phyloP scores from a whole-genome alignment of 2,888 invertebrate genomes.

The Drosophila putrida region DNA sequence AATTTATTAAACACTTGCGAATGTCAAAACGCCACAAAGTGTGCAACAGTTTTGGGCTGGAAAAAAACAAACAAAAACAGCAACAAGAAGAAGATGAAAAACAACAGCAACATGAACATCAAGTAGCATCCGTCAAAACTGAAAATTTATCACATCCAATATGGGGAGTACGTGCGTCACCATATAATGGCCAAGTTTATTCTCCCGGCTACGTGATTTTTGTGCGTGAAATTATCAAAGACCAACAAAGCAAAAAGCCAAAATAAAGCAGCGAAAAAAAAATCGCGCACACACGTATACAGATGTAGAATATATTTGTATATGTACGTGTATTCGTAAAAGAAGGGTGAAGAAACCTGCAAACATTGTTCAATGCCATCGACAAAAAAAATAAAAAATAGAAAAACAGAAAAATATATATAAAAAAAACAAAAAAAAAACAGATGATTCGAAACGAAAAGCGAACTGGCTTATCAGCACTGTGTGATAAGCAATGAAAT shows the following conservation, averaged over 20 bases:
- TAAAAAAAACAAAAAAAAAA: conserved; percentile 44
- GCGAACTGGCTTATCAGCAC: conserved; percentile 65
- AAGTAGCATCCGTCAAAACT: conserved; percentile 11
- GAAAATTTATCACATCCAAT: conserved; percentile 68
- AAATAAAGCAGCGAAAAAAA: conserved; percentile 30
- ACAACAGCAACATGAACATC: conserved; percentile 11
- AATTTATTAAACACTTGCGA: neutral
- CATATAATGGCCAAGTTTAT: conserved; percentile 65
- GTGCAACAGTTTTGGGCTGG: conserved; percentile 17
- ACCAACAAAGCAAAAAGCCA: conserved; percentile 38
- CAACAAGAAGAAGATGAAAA: conserved; percentile 10
- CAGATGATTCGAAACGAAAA: conserved; percentile 44
- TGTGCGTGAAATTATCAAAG: conserved; percentile 74
- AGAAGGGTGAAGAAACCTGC: conserved; percentile 78
- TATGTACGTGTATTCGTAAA: conserved; percentile 28
- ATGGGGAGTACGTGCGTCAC: conserved; percentile 61
- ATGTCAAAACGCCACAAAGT: conserved; percentile 25
- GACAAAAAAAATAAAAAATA: conserved; percentile 42
- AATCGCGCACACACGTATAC: conserved; percentile 24
- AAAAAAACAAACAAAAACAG: conserved; percentile 14
- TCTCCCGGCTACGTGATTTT: conserved; percentile 68
- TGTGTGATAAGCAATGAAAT: conserved; percentile 65
- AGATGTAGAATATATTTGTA: neutral
- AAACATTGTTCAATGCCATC: conserved; percentile 81
- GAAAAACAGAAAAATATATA: conserved; percentile 26